phyloP scores from a whole-genome alignment of 2,888 invertebrate species.

The Druceiella hillmani region DNA sequence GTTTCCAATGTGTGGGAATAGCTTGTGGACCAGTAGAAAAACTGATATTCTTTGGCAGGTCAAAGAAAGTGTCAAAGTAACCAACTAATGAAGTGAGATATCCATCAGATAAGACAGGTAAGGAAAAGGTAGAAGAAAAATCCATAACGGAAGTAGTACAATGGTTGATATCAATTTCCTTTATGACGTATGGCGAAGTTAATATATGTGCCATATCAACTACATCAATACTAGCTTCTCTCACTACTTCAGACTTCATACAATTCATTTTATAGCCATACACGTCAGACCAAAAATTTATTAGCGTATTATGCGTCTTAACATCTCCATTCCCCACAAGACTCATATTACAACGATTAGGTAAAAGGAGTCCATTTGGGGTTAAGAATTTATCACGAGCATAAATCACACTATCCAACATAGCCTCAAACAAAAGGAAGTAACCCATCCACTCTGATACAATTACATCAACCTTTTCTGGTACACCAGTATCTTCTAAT shows the following conservation, averaged over 20 bases:
- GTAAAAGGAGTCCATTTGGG: slow-evolving; percentile 71
- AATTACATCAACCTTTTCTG: slow-evolving; percentile 83
- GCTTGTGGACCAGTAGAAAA: slow-evolving; percentile 77
- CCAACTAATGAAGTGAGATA: slow-evolving; percentile 77
- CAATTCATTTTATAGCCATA: slow-evolving; percentile 93
- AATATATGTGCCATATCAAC: slow-evolving; percentile 55
- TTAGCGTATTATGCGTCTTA: slow-evolving; percentile 64
- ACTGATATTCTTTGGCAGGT: slow-evolving; percentile 57
- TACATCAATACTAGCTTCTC: slow-evolving; percentile 59
- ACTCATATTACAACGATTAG: slow-evolving; percentile 79
- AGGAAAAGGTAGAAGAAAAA: slow-evolving; percentile 64
- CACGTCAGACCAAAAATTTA: slow-evolving; percentile 89
- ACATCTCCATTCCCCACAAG: slow-evolving; percentile 74
- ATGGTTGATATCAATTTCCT: slow-evolving; percentile 69
- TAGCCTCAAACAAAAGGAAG: slow-evolving; percentile 92
- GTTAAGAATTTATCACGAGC: slow-evolving; percentile 78
- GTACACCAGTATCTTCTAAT: slow-evolving; percentile 76
- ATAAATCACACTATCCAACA: slow-evolving; percentile 90
- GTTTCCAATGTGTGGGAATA: slow-evolving; percentile 89
- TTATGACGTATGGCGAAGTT: slow-evolving; percentile 59
- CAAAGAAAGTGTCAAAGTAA: slow-evolving; percentile 88
- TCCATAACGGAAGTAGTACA: slow-evolving; percentile 68
- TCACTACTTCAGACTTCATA: slow-evolving; percentile 77
- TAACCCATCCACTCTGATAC: slow-evolving; percentile 99
- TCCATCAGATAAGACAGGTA: slow-evolving; percentile 60